phyloP scores from a whole-genome alignment of 2,888 invertebrate species.

The Tribolium freemani region DNA sequence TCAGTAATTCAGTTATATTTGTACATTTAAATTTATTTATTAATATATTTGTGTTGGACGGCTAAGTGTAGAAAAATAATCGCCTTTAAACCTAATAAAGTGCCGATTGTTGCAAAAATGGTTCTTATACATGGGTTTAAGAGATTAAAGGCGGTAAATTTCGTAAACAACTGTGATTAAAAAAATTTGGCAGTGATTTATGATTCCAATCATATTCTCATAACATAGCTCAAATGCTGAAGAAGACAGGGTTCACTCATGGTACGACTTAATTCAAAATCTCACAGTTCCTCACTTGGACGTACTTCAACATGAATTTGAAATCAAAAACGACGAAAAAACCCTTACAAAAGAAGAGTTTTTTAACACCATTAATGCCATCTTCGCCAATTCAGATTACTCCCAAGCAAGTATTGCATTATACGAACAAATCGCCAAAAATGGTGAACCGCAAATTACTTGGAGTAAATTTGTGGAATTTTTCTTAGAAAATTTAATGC shows the following conservation, averaged over 20 bases:
- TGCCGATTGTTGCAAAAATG: too few relatives aligned
- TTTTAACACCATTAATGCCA: slow-evolving; percentile 58
- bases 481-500: slow-evolving; percentile 58
- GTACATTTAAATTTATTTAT: too few relatives aligned
- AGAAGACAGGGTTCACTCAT: slow-evolving; percentile 45
- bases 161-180: too few relatives aligned
- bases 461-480: slow-evolving; percentile 67
- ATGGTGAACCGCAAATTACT: slow-evolving; percentile 54
- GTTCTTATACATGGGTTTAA: too few relatives aligned
- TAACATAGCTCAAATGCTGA: slow-evolving; percentile 51
- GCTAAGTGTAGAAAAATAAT: too few relatives aligned
- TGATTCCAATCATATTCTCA: too few relatives aligned
- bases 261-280: slow-evolving; percentile 57
- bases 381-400: slow-evolving; percentile 60
- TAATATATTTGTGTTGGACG: too few relatives aligned
- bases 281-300: slow-evolving; percentile 54
- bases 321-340: slow-evolving; percentile 35
- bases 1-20: too few relatives aligned
- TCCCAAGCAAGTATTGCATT: slow-evolving; percentile 59
- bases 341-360: slow-evolving; percentile 62
- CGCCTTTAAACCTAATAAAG: too few relatives aligned
- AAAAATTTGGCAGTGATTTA: too few relatives aligned
- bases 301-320: slow-evolving; percentile 53
- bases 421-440: slow-evolving; percentile 61
- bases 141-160: too few relatives aligned